Evolutionary conservation across 2,797 vertebrate genomes (phyloP).

Genomic region (Brachyalestes nurse): DNA sequence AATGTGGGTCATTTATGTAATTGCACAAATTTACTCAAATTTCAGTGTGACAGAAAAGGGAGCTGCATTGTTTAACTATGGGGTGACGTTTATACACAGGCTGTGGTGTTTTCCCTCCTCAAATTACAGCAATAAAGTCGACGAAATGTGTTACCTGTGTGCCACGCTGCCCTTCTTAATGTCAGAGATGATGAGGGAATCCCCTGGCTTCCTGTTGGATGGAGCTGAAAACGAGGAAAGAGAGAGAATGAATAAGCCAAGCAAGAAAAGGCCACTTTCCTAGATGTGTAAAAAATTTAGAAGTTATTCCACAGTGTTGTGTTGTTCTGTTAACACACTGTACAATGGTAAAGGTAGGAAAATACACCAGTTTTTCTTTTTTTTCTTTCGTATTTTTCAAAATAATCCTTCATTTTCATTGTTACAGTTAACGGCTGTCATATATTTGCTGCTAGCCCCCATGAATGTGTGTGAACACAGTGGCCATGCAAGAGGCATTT

Average conservation of each 20-base stretch:
- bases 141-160: conserved; percentile 83
- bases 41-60: background rate
- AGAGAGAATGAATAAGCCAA: conserved; percentile 32
- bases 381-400: no score
- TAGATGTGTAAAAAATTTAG: background rate
- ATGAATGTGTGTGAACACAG: no score
- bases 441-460: no score
- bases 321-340: no score
- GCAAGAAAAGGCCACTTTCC: background rate
- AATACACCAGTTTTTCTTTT: no score
- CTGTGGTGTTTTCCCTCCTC: background rate
- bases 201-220: conserved; percentile 93
- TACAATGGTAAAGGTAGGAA: no score
- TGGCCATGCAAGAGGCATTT: no score
- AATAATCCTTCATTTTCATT: no score
- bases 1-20: conserved; percentile 14
- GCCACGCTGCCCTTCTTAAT: conserved; percentile 99
- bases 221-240: conserved; percentile 83
- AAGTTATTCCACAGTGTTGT: no score
- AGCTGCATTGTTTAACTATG: background rate
- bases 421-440: no score
- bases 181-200: conserved; percentile 97
- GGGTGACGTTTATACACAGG: background rate
- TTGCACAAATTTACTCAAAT: background rate
- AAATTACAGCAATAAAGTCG: background rate